Evolutionary conservation across 2,113 vertebrate genomes (phyloP), one percentile per base, ranked within the genome.

Genomic region (Craseonycteris thonglongyai): DNA sequence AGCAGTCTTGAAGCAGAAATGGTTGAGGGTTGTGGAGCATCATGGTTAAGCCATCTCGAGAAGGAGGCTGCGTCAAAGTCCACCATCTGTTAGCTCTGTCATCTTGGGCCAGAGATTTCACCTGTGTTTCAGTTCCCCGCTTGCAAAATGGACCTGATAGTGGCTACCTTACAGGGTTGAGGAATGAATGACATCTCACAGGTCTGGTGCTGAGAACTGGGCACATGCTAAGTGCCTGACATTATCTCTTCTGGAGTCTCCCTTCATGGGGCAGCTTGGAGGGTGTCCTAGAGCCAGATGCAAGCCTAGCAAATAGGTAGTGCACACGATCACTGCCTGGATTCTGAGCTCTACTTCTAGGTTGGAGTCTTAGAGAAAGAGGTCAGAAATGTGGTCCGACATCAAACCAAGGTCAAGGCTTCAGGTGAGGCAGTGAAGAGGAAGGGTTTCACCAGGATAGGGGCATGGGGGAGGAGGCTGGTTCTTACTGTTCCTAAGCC

Each of bases 191-290:
- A 10, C 33, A 4, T 24, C 35, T 71, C 38, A 3, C 4, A 5
- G 2, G 33, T 74, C n/a, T 35, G 59, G 26, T 21, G 86, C 68
- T 18, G 38, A 93, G 58, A 78, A 78, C 63, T 16, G 88, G 71
- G 38, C 16, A 35, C 8, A 63, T 4, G 81, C 30, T 14, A 79
- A 71, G 47, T 28, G 35, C 47, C 21, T 1, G 1, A 54, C 40
- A 30, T 7, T 45, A 47, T 26, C 88, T 74, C 51, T 91, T 93
- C 93, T 75, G 28, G 47, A 78, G 68, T 83, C 42, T 74, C 87
- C 51, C 58, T 94, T 85, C 72, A 45, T 21, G 28, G 72, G 45
- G 7, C 28, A 54, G 38, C 61, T 40, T 26, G 11, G 24, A 83
- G 1, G 26, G 24, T 33, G 69, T 58, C n/a, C 7, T 0, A 8